phyloP scores from a whole-genome alignment of 2,113 vertebrate species.

The Nesogale talazaci region DNA sequence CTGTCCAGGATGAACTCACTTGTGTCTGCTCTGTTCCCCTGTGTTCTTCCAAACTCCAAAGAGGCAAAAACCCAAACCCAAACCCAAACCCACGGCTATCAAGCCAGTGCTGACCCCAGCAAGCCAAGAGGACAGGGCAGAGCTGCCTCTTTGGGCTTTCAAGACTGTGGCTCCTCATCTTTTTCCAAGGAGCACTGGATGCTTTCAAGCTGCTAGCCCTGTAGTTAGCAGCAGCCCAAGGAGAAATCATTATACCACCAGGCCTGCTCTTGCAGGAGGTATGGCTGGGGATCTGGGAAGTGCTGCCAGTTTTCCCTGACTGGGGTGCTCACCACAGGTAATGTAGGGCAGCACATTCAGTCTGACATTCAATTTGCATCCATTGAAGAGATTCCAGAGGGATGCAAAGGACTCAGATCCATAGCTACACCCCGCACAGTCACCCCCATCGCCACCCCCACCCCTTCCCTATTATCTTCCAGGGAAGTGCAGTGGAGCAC shows the following conservation, averaged over 20 bases:
- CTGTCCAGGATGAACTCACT: neutral
- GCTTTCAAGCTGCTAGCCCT: too few species aligned
- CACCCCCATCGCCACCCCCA: too few species aligned
- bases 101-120: too few species aligned
- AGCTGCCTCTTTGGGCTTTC: too few species aligned
- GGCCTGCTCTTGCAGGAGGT: too few species aligned
- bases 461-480: neutral
- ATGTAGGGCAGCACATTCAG: slow-evolving; percentile 57
- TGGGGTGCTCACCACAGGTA: slow-evolving; percentile 50
- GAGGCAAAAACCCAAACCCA: neutral
- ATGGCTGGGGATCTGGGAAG: slow-evolving; percentile 2
- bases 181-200: too few species aligned
- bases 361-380: slow-evolving; percentile 80
- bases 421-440: slow-evolving; percentile 43
- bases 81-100: too few species aligned
- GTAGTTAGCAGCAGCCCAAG: too few species aligned
- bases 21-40: neutral
- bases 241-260: too few species aligned
- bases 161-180: too few species aligned
- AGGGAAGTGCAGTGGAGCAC: neutral
- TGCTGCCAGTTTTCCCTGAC: slow-evolving; percentile 53
- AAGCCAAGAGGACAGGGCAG: too few species aligned
- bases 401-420: slow-evolving; percentile 48
- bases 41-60: neutral
- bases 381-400: slow-evolving; percentile 67